These are phyloP conservation scores for Sitophilus oryzae DNA, from an alignment of 1,140 invertebrate species.

Conservation along the genomic window DNA sequence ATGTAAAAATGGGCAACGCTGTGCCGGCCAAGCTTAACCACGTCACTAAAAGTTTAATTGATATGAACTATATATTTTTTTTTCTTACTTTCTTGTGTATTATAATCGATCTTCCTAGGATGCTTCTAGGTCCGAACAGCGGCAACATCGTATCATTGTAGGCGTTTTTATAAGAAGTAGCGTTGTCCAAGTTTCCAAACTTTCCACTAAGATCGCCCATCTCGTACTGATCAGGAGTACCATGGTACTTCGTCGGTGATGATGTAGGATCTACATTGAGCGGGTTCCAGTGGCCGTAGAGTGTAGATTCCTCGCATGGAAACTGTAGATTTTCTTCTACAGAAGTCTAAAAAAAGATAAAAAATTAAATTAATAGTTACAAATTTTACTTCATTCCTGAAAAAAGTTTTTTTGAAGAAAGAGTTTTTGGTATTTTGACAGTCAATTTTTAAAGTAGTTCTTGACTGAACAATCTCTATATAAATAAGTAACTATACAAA, in stretches of 20 bases:
- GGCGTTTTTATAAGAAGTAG: conserved; percentile 50
- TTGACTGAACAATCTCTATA: no score
- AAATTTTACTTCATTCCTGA: no score
- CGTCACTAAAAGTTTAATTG: no score
- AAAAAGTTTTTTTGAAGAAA: no score
- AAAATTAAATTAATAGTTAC: not conserved
- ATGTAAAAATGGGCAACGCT: no score
- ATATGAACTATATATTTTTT: not conserved
- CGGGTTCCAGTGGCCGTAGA: conserved; percentile 82
- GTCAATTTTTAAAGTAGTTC: no score
- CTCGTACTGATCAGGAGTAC: conserved; percentile 80
- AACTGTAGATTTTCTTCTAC: conserved; percentile 77
- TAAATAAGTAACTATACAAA: no score
- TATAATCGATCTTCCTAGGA: conserved; percentile 83
- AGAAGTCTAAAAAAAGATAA: conserved; percentile 54
- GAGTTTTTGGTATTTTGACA: no score
- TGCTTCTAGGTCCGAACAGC: conserved; percentile 75
- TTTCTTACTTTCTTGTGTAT: conserved; percentile 67
- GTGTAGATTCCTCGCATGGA: conserved; percentile 74
- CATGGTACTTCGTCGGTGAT: conserved; percentile 47
- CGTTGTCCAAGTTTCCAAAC: conserved; percentile 66
- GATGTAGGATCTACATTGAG: conserved; percentile 57
- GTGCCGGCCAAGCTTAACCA: no score
- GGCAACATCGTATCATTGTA: conserved; percentile 82
- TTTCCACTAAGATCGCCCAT: conserved; percentile 88